These are phyloP conservation scores for Aphrocallistes beatrix DNA, from an alignment of 37 sponge, comb jelly and placozoan genomes.

Conservation along the genomic window DNA sequence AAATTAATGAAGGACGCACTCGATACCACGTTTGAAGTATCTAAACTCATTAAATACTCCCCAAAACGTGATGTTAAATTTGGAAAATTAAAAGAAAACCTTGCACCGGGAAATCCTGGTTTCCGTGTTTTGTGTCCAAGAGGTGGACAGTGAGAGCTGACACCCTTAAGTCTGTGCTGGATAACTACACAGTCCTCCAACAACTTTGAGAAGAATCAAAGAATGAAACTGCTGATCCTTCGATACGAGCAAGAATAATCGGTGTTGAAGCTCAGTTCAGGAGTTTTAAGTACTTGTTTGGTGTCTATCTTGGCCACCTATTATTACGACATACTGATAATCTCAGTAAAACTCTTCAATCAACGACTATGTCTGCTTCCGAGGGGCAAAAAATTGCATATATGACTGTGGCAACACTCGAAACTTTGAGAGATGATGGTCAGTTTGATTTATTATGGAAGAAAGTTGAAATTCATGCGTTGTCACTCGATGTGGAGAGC, in stretches of 20 bases:
- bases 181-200: neutral
- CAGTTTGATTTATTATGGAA: constrained; percentile 31
- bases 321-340: neutral
- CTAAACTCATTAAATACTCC: neutral
- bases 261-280: neutral
- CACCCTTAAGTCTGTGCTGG: neutral
- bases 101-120: neutral
- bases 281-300: neutral
- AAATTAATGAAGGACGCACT: constrained; percentile 39
- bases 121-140: constrained; percentile 28
- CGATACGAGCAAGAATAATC: neutral
- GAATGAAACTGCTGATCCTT: neutral
- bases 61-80: neutral
- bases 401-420: neutral
- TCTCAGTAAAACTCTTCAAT: neutral
- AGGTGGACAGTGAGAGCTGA: constrained; percentile 5
- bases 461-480: neutral
- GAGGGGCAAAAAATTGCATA: neutral
- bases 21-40: constrained; percentile 20
- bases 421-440: neutral
- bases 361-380: neutral
- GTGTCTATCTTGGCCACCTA: neutral
- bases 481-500: neutral
- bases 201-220: neutral
- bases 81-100: neutral